A percentile compares a stretch with the other conserved stretches of the same genome.
These are phyloP conservation scores for Lagocephalus sceleratus DNA, from an alignment of 2,797 vertebrate species.

Conservation along the genomic window DNA sequence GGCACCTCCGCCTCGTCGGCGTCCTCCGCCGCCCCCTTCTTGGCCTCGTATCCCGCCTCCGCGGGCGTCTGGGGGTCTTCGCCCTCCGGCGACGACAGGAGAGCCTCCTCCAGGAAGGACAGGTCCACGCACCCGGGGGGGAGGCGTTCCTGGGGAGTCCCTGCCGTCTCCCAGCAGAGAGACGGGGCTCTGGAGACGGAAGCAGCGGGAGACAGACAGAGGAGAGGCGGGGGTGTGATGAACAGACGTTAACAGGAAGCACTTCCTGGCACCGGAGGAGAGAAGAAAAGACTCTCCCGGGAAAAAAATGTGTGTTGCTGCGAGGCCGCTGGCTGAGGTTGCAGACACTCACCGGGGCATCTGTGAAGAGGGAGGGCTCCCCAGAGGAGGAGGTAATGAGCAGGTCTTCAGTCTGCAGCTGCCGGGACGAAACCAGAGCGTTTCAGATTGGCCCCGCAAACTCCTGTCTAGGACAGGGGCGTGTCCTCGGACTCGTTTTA, in stretches of 20 bases:
- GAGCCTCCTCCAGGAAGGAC: constrained; percentile 82
- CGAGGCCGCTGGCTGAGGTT: constrained; percentile 49
- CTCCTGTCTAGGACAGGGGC: constrained; percentile 7
- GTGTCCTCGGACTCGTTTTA: constrained; percentile 33
- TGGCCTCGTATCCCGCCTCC: constrained; percentile 51
- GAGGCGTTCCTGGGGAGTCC: constrained; percentile 71
- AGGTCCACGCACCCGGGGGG: constrained; percentile 78
- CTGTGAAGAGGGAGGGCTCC: constrained; percentile 79
- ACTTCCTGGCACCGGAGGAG: constrained; percentile 35
- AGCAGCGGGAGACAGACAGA: constrained; percentile 11
- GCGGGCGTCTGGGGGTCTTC: constrained; percentile 49
- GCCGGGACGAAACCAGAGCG: constrained; percentile 48
- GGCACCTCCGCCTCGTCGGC: constrained; percentile 58
- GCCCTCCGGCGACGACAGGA: constrained; percentile 73
- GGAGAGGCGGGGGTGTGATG: constrained; percentile 30
- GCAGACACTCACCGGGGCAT: constrained; percentile 77
- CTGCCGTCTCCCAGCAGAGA: constrained; percentile 78
- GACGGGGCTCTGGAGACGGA: constrained; percentile 71
- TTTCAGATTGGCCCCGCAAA: constrained; percentile 29
- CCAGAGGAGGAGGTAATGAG: constrained; percentile 81
- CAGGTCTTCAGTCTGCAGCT: constrained; percentile 82
- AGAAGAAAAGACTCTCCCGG: constrained; percentile 32
- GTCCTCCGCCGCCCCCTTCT: constrained; percentile 58
- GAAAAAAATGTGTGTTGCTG: constrained; percentile 39
- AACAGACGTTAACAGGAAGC: constrained; percentile 46